A percentile compares a stretch with the other conserved stretches of the same genome.
phyloP scores from a whole-genome alignment of 2,888 invertebrate species.

The Physocephala rufipes region DNA sequence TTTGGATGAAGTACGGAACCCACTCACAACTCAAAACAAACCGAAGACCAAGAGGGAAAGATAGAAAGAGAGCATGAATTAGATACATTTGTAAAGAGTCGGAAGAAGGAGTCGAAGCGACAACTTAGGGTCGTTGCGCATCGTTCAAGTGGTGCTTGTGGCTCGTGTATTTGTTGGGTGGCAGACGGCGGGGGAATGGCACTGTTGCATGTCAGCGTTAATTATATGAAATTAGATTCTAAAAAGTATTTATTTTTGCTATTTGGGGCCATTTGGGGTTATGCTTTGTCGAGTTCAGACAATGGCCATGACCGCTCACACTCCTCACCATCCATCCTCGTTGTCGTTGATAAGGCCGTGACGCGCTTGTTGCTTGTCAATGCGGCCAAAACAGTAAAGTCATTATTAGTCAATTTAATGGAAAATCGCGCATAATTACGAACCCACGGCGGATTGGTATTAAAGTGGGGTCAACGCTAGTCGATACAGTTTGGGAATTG shows the following conservation, averaged over 20 bases:
- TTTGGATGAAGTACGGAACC: no score
- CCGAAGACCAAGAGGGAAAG: not conserved
- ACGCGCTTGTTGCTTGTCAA: not conserved
- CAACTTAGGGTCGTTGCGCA: no score
- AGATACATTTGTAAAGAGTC: not conserved
- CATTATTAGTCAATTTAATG: slow-evolving; percentile 36
- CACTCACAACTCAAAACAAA: no score
- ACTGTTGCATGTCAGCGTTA: slow-evolving; percentile 31
- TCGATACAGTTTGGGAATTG: slow-evolving; percentile 15
- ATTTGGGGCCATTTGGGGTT: slow-evolving; percentile 34
- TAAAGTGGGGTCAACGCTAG: not conserved
- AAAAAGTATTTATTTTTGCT: slow-evolving; percentile 30
- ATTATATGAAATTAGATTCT: slow-evolving; percentile 37
- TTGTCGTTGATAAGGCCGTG: not conserved
- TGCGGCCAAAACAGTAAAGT: slow-evolving; percentile 14
- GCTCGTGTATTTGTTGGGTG: no score
- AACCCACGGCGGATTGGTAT: slow-evolving; percentile 13
- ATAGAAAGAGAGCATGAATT: not conserved
- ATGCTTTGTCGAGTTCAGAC: slow-evolving; percentile 23
- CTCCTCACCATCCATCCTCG: not conserved
- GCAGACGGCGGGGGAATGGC: not conserved
- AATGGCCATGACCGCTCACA: slow-evolving; percentile 2
- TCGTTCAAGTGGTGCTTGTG: no score
- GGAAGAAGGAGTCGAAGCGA: no score
- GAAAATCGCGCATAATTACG: slow-evolving; percentile 28